Evolutionary conservation across 2,113 vertebrate species (phyloP).

Genomic region (Eleginops maclovinus): DNA sequence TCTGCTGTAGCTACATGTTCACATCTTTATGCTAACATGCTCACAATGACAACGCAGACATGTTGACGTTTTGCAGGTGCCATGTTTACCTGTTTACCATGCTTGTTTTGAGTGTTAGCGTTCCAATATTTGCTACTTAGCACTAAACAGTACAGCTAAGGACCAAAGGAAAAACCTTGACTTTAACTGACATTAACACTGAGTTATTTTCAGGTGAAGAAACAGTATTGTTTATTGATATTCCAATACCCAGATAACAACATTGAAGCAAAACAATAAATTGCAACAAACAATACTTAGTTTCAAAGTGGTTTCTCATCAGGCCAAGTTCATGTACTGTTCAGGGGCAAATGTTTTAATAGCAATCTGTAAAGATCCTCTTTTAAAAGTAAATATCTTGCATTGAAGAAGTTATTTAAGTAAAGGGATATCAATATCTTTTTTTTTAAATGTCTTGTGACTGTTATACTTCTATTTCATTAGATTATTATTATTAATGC

Average conservation of each 20-base stretch:
- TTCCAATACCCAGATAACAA: background rate
- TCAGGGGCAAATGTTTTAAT: background rate
- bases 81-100: background rate
- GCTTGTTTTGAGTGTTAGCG: background rate
- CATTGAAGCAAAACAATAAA: background rate
- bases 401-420: too few species aligned
- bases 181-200: background rate
- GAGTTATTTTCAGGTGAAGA: background rate
- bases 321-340: background rate
- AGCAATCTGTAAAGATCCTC: too few species aligned
- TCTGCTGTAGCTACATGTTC: constrained; percentile 2
- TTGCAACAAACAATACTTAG: background rate
- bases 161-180: too few species aligned
- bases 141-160: background rate
- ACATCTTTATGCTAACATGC: background rate
- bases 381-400: too few species aligned
- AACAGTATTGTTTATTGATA: background rate
- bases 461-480: too few species aligned
- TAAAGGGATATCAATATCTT: too few species aligned
- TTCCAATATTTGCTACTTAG: background rate
- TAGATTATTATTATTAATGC: too few species aligned
- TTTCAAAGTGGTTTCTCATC: background rate
- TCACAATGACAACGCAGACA: background rate
- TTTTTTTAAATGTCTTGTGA: too few species aligned
- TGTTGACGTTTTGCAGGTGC: background rate